Evolutionary conservation across 2,888 invertebrate genomes (phyloP), one percentile per base, ranked within the genome.

Genomic region (Himalopsyche tibetana): DNA sequence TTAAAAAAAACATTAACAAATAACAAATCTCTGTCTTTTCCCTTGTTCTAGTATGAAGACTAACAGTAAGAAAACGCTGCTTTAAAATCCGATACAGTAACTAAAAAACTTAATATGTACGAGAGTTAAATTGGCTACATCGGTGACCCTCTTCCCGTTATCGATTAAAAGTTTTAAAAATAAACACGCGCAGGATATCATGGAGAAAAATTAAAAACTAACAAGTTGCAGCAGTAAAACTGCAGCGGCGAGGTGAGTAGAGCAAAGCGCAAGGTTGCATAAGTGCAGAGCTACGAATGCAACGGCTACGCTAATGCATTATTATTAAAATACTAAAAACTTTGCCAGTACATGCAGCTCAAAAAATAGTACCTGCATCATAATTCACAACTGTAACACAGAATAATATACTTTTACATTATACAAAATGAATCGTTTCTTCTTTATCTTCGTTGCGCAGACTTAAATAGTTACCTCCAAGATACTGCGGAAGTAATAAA

Each of bases 181-280:
- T 56, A 19, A 56, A 5, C 63, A 63, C 19, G 8, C 63, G 19
- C 19, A 19, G 63, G 63, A 63, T 63, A 63, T 19, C 17, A 3
- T 5, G 6, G 63, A 63, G 28, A 19, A 63, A 63, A 19, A 63
- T 19, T 19, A 19, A 63, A 63, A 63, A 63, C 19, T 63, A 63
- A n/a, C 19, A 19, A 63, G 56, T 8, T 63, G 63, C 63, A 55
- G 42, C 55, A 63, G 63, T 63, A 28, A 63, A 63, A 63, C 28
- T 63, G 63, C 63, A 63, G 15, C 51, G 51, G 15, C 51, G 51
- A 51, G 63, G 28, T 63, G 28, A 19, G 63, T 28, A 19, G 63
- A 28, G 63, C 63, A 63, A 63, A 63, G 63, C 19, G 19, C 63
- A 63, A 63, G 63, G 63, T 63, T 63, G 19, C 19, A 63, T 28